A percentile compares a stretch with the other conserved stretches of the same genome.
Evolutionary conservation across 1,140 invertebrate species (phyloP).

Genomic region (Asobara japonica): DNA sequence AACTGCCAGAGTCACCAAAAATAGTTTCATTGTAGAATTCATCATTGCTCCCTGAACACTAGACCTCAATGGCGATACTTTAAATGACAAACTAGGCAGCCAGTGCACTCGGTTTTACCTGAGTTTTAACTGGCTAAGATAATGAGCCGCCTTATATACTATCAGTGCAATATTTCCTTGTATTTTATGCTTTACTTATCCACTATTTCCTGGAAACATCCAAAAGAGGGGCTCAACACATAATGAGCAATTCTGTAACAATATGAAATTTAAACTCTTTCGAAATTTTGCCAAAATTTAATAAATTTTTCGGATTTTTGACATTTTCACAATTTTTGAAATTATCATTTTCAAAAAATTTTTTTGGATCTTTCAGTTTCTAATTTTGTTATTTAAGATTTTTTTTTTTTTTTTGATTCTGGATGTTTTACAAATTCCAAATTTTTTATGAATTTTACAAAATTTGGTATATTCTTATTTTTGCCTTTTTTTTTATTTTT

Average conservation of each 20-base stretch:
- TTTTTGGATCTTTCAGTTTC: too few species aligned
- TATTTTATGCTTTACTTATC: background rate
- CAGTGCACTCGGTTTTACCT: background rate
- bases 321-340: too few species aligned
- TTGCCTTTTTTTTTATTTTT: too few species aligned
- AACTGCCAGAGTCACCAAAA: background rate
- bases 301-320: too few species aligned
- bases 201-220: background rate
- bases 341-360: too few species aligned
- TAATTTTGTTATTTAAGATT: too few species aligned
- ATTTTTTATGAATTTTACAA: too few species aligned
- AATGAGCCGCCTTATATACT: background rate
- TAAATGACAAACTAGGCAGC: background rate
- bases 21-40: background rate
- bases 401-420: too few species aligned
- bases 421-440: too few species aligned
- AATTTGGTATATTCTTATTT: too few species aligned
- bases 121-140: background rate
- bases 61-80: background rate
- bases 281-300: background rate
- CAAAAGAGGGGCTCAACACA: background rate
- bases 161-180: background rate
- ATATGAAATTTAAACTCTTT: background rate
- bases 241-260: background rate
- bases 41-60: background rate